A percentile compares a stretch with the other conserved stretches of the same genome.
These are phyloP conservation scores for Spodoptera picta DNA, from an alignment of 2,888 invertebrate species.

Conservation along the genomic window DNA sequence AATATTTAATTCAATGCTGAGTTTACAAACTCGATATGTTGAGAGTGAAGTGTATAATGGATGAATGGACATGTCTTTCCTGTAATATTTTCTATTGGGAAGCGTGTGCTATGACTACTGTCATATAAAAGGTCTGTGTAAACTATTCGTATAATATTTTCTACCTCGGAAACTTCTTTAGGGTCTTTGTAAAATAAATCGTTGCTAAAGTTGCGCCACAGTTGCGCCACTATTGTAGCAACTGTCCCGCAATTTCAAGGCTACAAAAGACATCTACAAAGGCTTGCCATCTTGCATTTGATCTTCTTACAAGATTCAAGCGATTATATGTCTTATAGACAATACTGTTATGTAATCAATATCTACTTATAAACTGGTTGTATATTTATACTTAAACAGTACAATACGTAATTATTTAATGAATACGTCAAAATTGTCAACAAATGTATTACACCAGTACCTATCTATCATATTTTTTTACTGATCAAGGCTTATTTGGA, in stretches of 20 bases:
- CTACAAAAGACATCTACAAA: slow-evolving; percentile 12
- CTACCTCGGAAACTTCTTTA: slow-evolving; percentile 45
- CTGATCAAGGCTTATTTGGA: too few species aligned
- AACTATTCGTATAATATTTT: slow-evolving; percentile 46
- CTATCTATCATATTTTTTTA: too few species aligned
- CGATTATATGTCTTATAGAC: slow-evolving; percentile 37
- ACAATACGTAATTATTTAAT: slow-evolving; percentile 34
- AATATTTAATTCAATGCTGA: slow-evolving; percentile 45
- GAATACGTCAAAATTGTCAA: slow-evolving; percentile 43
- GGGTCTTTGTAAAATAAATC: slow-evolving; percentile 18
- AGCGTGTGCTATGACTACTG: slow-evolving; percentile 11
- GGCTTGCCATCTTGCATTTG: slow-evolving; percentile 43
- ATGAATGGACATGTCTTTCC: slow-evolving; percentile 28
- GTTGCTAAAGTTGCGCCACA: slow-evolving; percentile 17
- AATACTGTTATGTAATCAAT: slow-evolving; percentile 24
- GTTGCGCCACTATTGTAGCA: slow-evolving; percentile 24
- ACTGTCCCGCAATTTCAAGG: slow-evolving; percentile 12
- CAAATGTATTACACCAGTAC: slow-evolving; percentile 4
- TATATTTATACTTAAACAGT: slow-evolving; percentile 48
- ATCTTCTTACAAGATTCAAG: slow-evolving; percentile 33
- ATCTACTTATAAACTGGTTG: slow-evolving; percentile 40
- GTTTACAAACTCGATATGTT: slow-evolving; percentile 23
- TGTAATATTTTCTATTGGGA: slow-evolving; percentile 23
- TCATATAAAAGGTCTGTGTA: slow-evolving; percentile 31
- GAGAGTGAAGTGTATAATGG: slow-evolving; percentile 24